Base-by-base conservation (phyloP, 1,140 invertebrate genomes). In the Lepidostoma basale region DNA sequence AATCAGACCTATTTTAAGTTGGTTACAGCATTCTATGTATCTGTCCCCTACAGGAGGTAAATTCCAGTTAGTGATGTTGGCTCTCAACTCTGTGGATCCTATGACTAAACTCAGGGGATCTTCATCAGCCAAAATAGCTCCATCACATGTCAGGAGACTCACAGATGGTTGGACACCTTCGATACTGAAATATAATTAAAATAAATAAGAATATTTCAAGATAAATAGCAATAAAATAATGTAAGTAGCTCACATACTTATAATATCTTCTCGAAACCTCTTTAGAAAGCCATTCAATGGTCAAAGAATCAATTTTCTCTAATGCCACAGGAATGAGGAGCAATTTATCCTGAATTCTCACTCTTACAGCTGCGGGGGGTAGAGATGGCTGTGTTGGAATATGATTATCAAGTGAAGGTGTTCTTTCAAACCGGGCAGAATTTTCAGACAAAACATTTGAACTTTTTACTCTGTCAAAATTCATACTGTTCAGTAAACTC, bases 221-320 rank as follows among this genome's bases (percentile, higher is more conserved):
- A n/a, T 56, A 56, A 2, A 56, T 5, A 3, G 33, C 14, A 54
- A 36, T 36, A 36, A 5, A 36, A 36, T n/a, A 9, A 36, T 1
- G 2, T 36, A 36, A 36, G 33, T 36, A 5, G 18, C 14, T 3
- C n/a, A 42, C 80, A 82, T 77, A 88, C 88, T 87, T 88, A 62
- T 89, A 89, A 83, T 90, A 91, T 75, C 90, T 83, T 56, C 84
- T 81, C 26, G 88, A 85, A 0, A 88, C 85, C 82, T 91, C 88
- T 40, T 89, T 85, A 36, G 88, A 85, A 63, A 92, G 79, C 89
- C 89, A 91, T 65, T 83, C 84, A 72, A 90, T 87, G 67, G 85
- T 88, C 64, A 85, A 78, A 39, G 79, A 85, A 60, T 86, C 84
- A 18, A 87, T 78, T 49, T 83, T 85, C 10, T 86, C 83, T 30